Percentiles rank a stretch among this genome's conserved stretches.
Conservation (phyloP, 2,113 vertebrate genomes). For the Mystacornis crossleyi region DNA sequence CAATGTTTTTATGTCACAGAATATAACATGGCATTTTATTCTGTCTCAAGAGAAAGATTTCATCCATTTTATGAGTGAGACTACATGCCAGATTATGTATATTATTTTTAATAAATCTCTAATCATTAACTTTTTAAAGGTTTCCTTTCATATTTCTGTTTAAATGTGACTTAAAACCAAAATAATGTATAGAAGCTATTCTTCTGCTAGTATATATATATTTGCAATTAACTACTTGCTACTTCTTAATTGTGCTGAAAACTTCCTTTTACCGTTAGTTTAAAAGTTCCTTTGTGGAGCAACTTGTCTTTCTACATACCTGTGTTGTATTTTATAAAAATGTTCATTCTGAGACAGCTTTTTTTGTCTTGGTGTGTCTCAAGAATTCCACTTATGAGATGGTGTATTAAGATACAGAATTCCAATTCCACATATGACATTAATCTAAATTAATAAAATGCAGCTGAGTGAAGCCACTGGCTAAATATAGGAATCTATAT, state of each 20-base stretch:
- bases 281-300: background rate
- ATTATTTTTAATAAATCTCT: background rate
- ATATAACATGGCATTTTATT: background rate
- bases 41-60: background rate
- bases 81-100: background rate
- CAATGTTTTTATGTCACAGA: background rate
- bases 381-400: background rate
- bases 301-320: background rate
- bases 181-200: background rate
- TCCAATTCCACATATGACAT: background rate
- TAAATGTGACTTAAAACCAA: background rate
- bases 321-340: background rate
- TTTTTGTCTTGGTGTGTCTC: background rate
- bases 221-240: background rate
- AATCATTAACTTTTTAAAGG: background rate
- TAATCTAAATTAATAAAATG: slow-evolving; percentile 29
- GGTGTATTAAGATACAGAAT: slow-evolving; percentile 9
- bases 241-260: background rate
- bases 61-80: background rate
- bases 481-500: background rate
- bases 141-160: background rate
- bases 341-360: background rate
- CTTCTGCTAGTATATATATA: background rate
- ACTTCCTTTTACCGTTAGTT: background rate
- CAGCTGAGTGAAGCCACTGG: background rate